Evolutionary conservation across 2,797 vertebrate genomes (phyloP), one percentile per base, ranked within the genome.

Genomic region (Gila robusta): DNA sequence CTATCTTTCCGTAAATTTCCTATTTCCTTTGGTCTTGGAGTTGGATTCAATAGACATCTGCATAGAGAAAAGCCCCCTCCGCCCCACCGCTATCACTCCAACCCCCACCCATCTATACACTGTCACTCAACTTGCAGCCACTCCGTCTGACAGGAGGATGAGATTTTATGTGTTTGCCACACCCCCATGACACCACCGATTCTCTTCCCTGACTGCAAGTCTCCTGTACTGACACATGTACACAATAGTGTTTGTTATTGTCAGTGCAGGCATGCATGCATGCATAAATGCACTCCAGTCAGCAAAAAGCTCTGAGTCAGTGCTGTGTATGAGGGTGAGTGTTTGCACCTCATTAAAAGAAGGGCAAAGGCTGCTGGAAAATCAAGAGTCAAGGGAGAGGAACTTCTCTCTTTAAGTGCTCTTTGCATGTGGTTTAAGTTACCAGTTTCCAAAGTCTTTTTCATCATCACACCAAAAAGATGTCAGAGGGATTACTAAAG

Each of bases 151-250:
- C 88, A 88, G 74, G 70, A 87, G 91, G 88, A 94, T 72, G 73
- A 91, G 90, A 93, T 86, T 92, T 95, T 93, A 94, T 89, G 94
- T 91, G 93, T 95, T 94, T 94, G 94, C 86, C 81, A 91, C 90
- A 86, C 87, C 47, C 79, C 69, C 84, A 88, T 90, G 87, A 87
- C 84, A 82, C 70, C 35, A 52, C 11, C 7, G 21, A 81, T 66
- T 39, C 79, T 83, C 83, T 90, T 74, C 74, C 78, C 73, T 28
- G 66, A 56, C 41, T 73, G 84, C 47, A 39, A 17, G 56, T 84
- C 82, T 84, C 59, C 66, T 59, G 19, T 32, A 52, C 66, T 71
- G 83, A 78, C 74, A 47, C 32, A 71, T 26, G 3, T 37, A 79
- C 64, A 35, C 64, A 28, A 74, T 35, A 14, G 9, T 82, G 62